Evolutionary conservation across 2,888 invertebrate genomes (phyloP), one percentile per base, ranked within the genome.

Genomic region (Serrognathus titanus): DNA sequence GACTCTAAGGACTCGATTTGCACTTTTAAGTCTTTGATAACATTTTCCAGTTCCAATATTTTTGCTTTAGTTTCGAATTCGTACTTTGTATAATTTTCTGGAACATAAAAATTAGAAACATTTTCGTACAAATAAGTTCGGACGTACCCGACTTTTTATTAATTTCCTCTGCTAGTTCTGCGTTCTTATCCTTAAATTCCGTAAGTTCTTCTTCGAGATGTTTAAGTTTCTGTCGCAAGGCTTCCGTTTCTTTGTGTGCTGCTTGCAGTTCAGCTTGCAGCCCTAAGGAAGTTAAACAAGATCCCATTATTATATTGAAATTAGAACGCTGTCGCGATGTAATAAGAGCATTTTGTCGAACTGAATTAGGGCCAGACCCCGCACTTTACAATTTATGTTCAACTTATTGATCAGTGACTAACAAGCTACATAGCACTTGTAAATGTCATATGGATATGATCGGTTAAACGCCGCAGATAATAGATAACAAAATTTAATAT

Each of bases 221-320:
- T 20, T 82, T 77, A 64, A 87, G 80, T 57, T 83, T 79, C 66
- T 84, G 83, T 13, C 83, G 75, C 24, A 85, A 80, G 62, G 81
- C 73, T 69, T 87, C 87, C 1, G 85, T 83, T 73, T 88, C 87
- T 66, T 86, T 87, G 75, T 83, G 82, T 0, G 87, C 85, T n/a
- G 83, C 80, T 61, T 82, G 82, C 12, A 87, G 74, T 68, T 86
- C 85, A 67, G 83, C 81, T 79, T 86, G 85, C 64, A 87, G 74
- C 57, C 85, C 87, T 87, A 79, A 4, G 75, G 69, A 37, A 55
- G 59, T 51, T 51, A 63, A 51, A 63, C 57, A 61, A 62, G 59
- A 56, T 43, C 65, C 63, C 62, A 66, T 66, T 51, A 48, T 60
- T 24, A 53, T 40, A 50, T n/a, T 10, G 39, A 31, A 31, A 31